Evolutionary conservation across 2,797 vertebrate genomes (phyloP).

Genomic region (Balearica regulorum): DNA sequence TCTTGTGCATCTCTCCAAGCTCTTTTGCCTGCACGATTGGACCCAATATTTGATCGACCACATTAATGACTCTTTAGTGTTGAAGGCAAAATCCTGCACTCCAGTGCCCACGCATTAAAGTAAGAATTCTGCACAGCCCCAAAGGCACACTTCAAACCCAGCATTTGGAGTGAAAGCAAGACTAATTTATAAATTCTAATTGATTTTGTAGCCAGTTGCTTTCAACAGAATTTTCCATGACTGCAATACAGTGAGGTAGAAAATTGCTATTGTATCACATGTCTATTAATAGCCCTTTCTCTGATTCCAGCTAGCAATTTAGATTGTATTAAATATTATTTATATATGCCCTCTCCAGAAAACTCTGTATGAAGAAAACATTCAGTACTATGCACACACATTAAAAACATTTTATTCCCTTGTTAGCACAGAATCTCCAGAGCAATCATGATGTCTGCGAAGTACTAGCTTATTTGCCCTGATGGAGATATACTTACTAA

Average conservation of each 20-base stretch:
- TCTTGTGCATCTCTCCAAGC: not conserved
- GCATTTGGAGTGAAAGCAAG: not conserved
- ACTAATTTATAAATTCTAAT: slow-evolving; percentile 17
- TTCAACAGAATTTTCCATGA: slow-evolving; percentile 24
- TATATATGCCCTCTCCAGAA: not conserved
- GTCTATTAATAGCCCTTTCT: not conserved
- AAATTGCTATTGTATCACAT: not conserved
- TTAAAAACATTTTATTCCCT: not conserved
- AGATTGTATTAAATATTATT: not conserved
- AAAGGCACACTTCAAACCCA: not conserved
- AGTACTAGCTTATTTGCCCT: not conserved
- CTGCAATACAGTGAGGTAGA: slow-evolving; percentile 10
- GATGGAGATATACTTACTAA: not conserved
- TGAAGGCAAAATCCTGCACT: not conserved
- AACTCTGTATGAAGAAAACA: not conserved
- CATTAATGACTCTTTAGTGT: not conserved
- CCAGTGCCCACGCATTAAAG: not conserved
- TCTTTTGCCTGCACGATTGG: not conserved
- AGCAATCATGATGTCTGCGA: not conserved
- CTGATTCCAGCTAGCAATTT: slow-evolving; percentile 1
- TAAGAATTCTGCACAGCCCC: not conserved
- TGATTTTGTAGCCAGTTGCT: slow-evolving; percentile 14
- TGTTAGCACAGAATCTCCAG: not conserved
- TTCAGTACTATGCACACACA: not conserved
- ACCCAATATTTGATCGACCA: not conserved